Conservation (phyloP, 1,140 invertebrate species). For the Eriosoma lanigerum region DNA sequence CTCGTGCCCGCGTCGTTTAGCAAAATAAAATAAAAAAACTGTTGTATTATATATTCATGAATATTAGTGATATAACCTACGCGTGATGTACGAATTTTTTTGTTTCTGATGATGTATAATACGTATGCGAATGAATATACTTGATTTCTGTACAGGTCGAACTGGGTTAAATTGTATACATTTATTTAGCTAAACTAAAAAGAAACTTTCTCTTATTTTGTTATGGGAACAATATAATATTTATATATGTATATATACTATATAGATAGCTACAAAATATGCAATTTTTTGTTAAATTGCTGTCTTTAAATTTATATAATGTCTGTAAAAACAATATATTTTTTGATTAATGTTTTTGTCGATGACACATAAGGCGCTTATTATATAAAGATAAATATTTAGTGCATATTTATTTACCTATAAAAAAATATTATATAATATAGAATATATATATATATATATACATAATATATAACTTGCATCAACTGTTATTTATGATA, state of each 20-base stretch:
- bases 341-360: not conserved
- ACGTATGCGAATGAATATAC: not conserved
- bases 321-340: not conserved
- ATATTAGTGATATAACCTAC: not conserved
- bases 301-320: not conserved
- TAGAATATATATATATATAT: not conserved
- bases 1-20: not conserved
- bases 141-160: constrained; percentile 1
- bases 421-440: not conserved
- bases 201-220: constrained; percentile 6
- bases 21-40: not conserved
- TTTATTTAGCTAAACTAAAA: constrained; percentile 23
- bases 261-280: no score
- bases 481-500: not conserved
- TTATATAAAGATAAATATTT: no score
- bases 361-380: no score
- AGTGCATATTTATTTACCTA: not conserved
- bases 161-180: not conserved
- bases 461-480: not conserved
- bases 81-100: not conserved
- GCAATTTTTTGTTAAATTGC: not conserved
- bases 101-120: not conserved
- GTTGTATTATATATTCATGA: constrained; percentile 12
- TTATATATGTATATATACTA: not conserved
- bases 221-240: not conserved